phyloP scores from a whole-genome alignment of 1,140 invertebrate species.

The Orchestia grillus region DNA sequence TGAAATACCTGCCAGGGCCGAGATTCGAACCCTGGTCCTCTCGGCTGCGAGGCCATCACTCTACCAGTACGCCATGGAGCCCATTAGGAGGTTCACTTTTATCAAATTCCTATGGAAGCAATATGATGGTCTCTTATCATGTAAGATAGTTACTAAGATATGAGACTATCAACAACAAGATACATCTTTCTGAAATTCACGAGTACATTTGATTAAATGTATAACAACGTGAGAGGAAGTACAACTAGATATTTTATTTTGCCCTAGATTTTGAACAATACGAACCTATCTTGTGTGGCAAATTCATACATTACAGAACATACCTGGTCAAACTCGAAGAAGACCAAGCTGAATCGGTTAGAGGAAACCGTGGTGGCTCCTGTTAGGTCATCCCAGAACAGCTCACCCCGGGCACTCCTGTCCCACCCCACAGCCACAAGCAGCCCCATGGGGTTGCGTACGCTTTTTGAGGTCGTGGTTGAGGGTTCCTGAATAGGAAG shows the following conservation, averaged over 20 bases:
- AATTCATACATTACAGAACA: not conserved
- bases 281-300: not conserved
- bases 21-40: no score
- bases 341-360: conserved; percentile 44
- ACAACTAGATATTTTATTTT: not conserved
- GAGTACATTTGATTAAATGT: no score
- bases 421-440: conserved; percentile 64
- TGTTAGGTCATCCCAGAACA: conserved; percentile 68
- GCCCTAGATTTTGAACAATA: not conserved
- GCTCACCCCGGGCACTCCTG: conserved; percentile 59
- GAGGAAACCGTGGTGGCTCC: not conserved
- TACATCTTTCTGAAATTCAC: no score
- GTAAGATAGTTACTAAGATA: no score
- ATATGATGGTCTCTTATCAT: no score
- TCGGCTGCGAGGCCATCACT: no score
- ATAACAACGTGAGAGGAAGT: no score
- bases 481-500: conserved; percentile 71
- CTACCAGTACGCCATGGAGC: no score
- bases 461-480: conserved; percentile 69
- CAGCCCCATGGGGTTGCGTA: conserved; percentile 59
- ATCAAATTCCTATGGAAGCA: no score
- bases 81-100: no score
- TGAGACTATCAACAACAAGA: no score
- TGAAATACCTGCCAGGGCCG: no score
- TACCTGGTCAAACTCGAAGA: conserved; percentile 60